Evolutionary conservation across 2,113 vertebrate species (phyloP).

Genomic region (Malurus elegans): DNA sequence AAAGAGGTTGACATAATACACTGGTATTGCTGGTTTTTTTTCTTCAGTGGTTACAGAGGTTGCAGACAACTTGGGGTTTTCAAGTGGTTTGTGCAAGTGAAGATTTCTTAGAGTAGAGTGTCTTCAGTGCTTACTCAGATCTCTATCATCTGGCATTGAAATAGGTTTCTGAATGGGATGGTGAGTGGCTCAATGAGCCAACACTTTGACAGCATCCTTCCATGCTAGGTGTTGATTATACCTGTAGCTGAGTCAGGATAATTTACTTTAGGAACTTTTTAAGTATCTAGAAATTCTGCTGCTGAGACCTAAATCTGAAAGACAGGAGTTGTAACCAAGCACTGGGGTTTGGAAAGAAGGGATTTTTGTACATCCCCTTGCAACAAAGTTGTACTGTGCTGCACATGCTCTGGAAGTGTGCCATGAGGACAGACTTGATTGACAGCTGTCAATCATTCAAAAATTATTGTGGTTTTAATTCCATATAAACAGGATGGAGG

Average conservation of each 20-base stretch:
- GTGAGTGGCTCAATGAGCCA: not conserved
- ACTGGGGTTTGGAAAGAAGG: not conserved
- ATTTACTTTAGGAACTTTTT: not conserved
- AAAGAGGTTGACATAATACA: not conserved
- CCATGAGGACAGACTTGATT: not conserved
- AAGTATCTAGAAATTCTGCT: not conserved
- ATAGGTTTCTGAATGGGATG: not conserved
- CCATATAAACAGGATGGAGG: not conserved
- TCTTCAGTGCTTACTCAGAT: not conserved
- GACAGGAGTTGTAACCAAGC: not conserved
- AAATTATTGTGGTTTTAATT: not conserved
- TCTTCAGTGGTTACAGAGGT: not conserved
- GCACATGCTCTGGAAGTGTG: not conserved
- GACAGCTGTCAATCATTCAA: not conserved
- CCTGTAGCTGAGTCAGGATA: not conserved
- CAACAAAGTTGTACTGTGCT: fast-evolving
- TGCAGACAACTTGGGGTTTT: not conserved
- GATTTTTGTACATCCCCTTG: not conserved
- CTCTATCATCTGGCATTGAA: not conserved
- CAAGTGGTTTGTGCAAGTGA: not conserved
- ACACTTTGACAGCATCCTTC: not conserved
- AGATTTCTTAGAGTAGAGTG: not conserved
- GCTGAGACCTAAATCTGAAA: not conserved
- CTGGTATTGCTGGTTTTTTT: not conserved
- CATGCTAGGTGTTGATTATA: not conserved